Conservation (phyloP, 2,888 invertebrate species). For the Phytoseiulus persimilis region DNA sequence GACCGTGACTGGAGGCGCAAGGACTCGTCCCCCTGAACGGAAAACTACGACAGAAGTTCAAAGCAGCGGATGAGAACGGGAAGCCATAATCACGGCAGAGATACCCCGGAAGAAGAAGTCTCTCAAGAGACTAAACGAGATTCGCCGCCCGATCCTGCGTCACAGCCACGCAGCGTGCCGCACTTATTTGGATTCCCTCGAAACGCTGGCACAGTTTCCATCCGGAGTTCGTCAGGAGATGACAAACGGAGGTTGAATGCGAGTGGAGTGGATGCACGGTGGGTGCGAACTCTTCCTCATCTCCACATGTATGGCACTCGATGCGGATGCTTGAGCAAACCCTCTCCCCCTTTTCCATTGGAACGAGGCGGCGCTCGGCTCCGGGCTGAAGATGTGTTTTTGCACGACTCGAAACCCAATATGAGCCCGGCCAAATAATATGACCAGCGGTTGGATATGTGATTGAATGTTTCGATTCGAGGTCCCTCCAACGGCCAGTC, state of each 20-base stretch:
- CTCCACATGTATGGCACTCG: background rate
- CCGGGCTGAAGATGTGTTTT: background rate
- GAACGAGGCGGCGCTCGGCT: too few species aligned
- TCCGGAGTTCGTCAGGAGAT: background rate
- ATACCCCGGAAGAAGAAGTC: background rate
- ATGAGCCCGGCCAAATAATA: background rate
- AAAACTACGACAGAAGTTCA: background rate
- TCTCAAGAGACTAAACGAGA: background rate
- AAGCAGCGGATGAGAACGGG: background rate
- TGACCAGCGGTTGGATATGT: background rate
- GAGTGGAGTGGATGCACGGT: background rate
- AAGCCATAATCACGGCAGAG: background rate
- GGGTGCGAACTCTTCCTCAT: background rate
- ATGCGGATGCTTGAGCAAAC: slow-evolving; percentile 8
- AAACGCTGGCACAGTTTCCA: background rate
- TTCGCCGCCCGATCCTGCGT: background rate
- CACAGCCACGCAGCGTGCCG: background rate
- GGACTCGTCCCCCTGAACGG: background rate
- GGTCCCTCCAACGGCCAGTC: background rate
- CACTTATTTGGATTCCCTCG: background rate
- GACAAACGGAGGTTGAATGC: background rate
- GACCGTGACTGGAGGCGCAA: too few species aligned
- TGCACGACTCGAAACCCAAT: background rate
- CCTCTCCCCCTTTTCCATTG: background rate
- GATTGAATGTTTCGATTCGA: background rate